Evolutionary conservation across 2,113 vertebrate genomes (phyloP).

Genomic region (Synodontis membranacea): DNA sequence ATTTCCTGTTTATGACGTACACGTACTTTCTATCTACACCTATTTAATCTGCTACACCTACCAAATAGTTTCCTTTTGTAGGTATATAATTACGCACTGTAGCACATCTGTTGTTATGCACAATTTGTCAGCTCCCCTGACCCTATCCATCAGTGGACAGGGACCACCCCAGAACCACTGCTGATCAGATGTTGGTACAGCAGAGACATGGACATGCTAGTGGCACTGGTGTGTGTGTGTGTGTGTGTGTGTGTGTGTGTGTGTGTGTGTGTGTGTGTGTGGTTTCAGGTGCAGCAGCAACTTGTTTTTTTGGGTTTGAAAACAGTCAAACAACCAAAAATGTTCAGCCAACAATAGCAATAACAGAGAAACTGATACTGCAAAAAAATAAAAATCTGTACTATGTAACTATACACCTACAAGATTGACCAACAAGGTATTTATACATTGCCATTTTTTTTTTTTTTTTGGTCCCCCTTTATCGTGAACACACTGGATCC

Average conservation of each 20-base stretch:
- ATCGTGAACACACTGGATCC: not conserved
- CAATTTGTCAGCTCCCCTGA: constrained; percentile 18
- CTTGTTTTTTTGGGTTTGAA: no score
- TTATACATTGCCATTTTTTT: not conserved
- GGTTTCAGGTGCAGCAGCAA: no score
- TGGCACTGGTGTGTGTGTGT: not conserved
- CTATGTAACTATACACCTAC: not conserved
- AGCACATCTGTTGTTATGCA: constrained; percentile 21
- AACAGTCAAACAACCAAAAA: not conserved
- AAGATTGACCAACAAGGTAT: not conserved
- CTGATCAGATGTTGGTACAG: not conserved
- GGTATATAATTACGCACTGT: constrained; percentile 2
- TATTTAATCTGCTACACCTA: constrained; percentile 18
- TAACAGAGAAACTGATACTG: not conserved
- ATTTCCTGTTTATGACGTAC: constrained; percentile 9
- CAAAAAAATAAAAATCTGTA: not conserved
- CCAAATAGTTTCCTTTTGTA: constrained; percentile 17
- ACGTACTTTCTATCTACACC: not conserved
- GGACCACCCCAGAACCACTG: constrained; percentile 14
- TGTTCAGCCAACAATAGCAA: not conserved
- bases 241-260: not conserved
- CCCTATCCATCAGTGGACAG: not conserved
- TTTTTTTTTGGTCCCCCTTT: not conserved
- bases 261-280: no score
- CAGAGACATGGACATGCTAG: not conserved